Conservation (phyloP, 2,113 vertebrate genomes). For the Vanacampus margaritifer region DNA sequence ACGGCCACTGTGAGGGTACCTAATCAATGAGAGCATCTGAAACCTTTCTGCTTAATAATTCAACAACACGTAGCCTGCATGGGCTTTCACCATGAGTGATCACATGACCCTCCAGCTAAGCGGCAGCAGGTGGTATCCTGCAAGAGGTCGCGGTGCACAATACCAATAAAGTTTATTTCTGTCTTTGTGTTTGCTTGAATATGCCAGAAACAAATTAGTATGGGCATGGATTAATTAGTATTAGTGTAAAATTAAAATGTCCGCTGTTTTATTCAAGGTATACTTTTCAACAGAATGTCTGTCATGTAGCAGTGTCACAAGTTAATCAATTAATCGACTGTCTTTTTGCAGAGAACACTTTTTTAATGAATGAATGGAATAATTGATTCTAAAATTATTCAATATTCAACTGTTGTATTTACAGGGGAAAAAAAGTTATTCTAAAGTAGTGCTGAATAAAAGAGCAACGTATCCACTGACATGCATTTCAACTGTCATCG, state of each 20-base stretch:
- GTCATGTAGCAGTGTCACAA: no score
- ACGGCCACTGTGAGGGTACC: slow-evolving; percentile 8
- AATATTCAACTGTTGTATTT: no score
- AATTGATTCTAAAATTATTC: no score
- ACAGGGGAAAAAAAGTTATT: background rate
- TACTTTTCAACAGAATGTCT: background rate
- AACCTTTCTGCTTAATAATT: slow-evolving; percentile 54
- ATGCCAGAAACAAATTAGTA: background rate
- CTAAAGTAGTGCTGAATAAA: background rate
- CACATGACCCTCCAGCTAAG: slow-evolving; percentile 28
- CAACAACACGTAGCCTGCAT: slow-evolving; percentile 40
- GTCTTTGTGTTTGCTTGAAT: slow-evolving; percentile 3
- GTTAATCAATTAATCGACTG: no score
- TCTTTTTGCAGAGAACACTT: no score
- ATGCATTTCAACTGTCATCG: background rate
- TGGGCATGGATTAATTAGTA: background rate
- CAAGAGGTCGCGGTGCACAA: slow-evolving; percentile 24
- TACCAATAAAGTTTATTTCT: slow-evolving; percentile 8
- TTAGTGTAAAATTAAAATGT: background rate
- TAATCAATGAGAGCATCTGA: slow-evolving; percentile 44
- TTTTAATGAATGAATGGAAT: no score
- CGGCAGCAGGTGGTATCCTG: slow-evolving; percentile 35
- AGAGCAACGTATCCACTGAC: background rate
- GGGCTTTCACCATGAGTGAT: slow-evolving; percentile 45
- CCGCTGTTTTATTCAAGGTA: background rate